Base-by-base conservation (phyloP, 2,888 invertebrate genomes). In the Tenthredo notha region DNA sequence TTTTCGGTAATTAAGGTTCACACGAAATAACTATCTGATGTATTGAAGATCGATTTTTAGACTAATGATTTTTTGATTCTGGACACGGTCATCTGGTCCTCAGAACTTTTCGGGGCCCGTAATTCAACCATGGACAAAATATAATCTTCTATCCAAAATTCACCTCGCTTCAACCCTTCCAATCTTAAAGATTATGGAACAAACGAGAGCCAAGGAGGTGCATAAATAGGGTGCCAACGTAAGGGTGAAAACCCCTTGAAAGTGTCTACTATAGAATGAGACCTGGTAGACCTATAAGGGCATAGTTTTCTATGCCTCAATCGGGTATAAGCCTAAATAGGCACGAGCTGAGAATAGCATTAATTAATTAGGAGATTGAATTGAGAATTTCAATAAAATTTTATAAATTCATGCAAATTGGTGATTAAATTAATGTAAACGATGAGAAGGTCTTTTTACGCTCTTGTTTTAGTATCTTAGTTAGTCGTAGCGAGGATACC, bases 181-280 rank as follows among this genome's bases (percentile, higher is more conserved):
- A 92, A 93, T 93, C 92, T 93, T 93, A 93, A 93, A 93, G 93
- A 92, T 93, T 93, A 92, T 91, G 92, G 92, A 92, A 93, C 92
- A 92, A 93, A 92, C 92, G 92, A 91, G 92, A 91, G 91, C 90
- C 89, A 92, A 92, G 90, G 89, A 89, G 89, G 91, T 83, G 83
- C 83, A 83, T 89, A 90, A 93, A 93, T 92, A 92, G 93, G 92
- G 92, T 92, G 93, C 91, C 91, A 92, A 89, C 88, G 88, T 87
- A 33, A 90, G 88, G 89, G 89, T 85, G 84, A 84, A 84, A 84
- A 85, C 80, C 80, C 80, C 61, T 80, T 80, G 43, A 47, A 83
- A 83, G 47, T 83, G 70, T 83, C 43, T 74, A 74, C 33, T n/a
- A 9, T 67, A 47, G 29, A 83, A 83, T 65, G 83, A 50, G 47